Conservation (phyloP, 2,113 vertebrate genomes). For the Saiga tatarica region DNA sequence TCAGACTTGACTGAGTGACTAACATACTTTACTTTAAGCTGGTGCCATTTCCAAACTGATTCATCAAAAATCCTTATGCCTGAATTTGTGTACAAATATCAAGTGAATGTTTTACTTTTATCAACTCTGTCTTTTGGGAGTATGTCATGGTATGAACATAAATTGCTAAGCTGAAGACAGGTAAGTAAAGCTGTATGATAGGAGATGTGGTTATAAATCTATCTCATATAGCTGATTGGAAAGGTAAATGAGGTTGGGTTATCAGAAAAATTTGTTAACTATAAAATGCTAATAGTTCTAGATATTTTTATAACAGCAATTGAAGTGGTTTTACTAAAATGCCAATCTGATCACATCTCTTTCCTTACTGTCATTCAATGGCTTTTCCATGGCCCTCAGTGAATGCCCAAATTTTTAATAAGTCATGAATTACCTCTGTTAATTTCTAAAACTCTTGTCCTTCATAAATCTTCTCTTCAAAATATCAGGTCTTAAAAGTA, state of each 20-base stretch:
- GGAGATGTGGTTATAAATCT: neutral
- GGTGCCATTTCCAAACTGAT: neutral
- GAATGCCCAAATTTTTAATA: neutral
- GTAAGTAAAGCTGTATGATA: neutral
- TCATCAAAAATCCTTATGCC: neutral
- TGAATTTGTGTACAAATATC: neutral
- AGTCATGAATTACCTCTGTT: neutral
- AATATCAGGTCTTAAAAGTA: neutral
- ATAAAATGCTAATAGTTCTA: neutral
- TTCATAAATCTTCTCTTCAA: neutral
- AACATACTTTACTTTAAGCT: neutral
- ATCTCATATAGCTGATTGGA: neutral
- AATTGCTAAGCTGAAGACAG: neutral
- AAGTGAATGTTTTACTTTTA: neutral
- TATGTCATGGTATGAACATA: neutral
- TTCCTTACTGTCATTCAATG: neutral
- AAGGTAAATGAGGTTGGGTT: neutral
- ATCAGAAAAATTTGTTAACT: neutral
- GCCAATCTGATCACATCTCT: neutral
- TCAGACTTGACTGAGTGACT: neutral
- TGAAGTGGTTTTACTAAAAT: neutral
- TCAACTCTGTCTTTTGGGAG: neutral
- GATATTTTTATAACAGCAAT: neutral
- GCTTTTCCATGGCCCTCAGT: neutral
- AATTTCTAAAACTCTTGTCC: neutral